Base-by-base conservation (phyloP, 2,888 invertebrate genomes). In the Netelia fuscicornis region DNA sequence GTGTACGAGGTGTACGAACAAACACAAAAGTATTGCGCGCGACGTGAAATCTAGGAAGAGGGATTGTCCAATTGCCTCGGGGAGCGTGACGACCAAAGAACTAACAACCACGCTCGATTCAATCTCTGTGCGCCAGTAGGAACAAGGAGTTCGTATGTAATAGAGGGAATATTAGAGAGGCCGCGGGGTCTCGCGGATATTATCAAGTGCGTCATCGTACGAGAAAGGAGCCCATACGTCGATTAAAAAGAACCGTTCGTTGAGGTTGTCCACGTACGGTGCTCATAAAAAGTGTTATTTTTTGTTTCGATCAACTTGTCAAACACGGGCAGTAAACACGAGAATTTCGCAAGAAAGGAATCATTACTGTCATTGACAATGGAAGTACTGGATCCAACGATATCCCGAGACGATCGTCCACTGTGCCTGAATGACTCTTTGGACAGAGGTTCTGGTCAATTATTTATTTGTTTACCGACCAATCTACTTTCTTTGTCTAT, bases 361-460 rank as follows among this genome's bases (percentile, higher is more conserved):
- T 48, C 30, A 58, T 48, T 25, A 78, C 17, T 58, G 48, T 48
- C 56, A 20, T 54, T 75, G 54, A 82, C 48, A 67, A 91, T 94
- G 93, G 93, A 93, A 88, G 91, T 93, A n/a, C 83, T 94, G 58
- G 93, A 93, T 89, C 92, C 93, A 10, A 92, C 91, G 68, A 87
- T 92, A 42, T 90, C 91, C 2, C 91, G 92, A 75, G 93, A 94
- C 82, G 92, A 94, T 86, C 92, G 91, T 74, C 93, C 93, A 68
- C 88, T 93, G 6, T 92, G 91, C 78, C 78, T 92, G 82, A 93
- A 93, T 83, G 93, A 93, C 86, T 90, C 90, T 11, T 48, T 91
- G 52, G 91, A 92, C 54, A 92, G 89, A 92, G 91, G 93, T 93
- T 48, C 70, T 42, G 42, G 72, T 76, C 20, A n/a, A 30, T 44